Percentiles rank a stretch among this genome's conserved stretches.
Evolutionary conservation across 2,797 vertebrate genomes (phyloP).

Genomic region (Coregonus ussuriensis): DNA sequence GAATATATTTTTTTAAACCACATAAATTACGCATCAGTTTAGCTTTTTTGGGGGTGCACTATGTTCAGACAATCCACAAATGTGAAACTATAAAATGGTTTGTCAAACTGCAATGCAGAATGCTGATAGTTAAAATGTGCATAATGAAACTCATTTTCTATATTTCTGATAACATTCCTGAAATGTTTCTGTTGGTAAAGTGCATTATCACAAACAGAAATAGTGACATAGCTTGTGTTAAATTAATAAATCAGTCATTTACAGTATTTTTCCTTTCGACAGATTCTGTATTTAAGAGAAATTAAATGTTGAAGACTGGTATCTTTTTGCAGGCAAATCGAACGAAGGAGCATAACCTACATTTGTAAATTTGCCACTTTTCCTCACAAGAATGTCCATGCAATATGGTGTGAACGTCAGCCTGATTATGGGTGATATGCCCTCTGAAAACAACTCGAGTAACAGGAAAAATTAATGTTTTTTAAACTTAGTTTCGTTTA

Average conservation of each 20-base stretch:
- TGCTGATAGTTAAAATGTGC: not conserved
- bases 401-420: not conserved
- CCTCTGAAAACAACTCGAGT: not conserved
- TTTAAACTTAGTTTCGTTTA: not conserved
- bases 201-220: not conserved
- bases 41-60: not conserved
- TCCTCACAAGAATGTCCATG: not conserved
- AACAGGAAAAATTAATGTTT: not conserved
- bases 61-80: not conserved
- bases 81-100: not conserved
- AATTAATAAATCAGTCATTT: too few relatives aligned
- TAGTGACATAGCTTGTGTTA: not conserved
- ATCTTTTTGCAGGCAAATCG: not conserved
- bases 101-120: not conserved
- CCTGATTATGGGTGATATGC: not conserved
- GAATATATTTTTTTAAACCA: conserved; percentile 15
- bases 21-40: not conserved
- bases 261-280: too few relatives aligned
- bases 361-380: not conserved
- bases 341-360: not conserved
- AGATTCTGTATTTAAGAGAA: too few relatives aligned
- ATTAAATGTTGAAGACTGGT: too few relatives aligned
- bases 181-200: too few relatives aligned
- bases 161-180: not conserved
- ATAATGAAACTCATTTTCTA: not conserved